phyloP scores from a whole-genome alignment of 2,113 vertebrate genomes.

The Serinus canaria region DNA sequence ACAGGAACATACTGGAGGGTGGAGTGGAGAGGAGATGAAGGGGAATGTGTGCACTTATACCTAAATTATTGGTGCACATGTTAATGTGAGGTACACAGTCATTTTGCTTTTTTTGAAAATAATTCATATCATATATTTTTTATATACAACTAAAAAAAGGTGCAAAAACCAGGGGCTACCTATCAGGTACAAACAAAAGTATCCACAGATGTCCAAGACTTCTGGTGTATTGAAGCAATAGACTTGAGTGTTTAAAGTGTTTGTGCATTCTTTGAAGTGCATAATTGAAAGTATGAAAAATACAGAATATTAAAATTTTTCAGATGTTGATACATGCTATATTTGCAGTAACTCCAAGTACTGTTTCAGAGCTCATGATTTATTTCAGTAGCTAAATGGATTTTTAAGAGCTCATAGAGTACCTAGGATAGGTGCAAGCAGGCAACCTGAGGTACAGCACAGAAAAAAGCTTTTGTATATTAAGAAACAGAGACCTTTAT shows the following conservation, averaged over 20 bases:
- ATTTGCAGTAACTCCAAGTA: background rate
- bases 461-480: background rate
- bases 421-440: background rate
- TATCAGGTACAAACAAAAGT: background rate
- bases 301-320: background rate
- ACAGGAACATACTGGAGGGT: background rate
- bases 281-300: background rate
- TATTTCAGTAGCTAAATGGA: background rate
- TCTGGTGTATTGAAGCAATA: background rate
- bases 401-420: background rate
- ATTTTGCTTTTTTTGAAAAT: background rate
- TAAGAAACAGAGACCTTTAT: background rate
- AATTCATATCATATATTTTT: fast-evolving
- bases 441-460: background rate
- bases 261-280: background rate
- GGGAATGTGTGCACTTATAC: background rate
- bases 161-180: background rate
- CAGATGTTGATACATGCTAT: background rate
- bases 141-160: background rate
- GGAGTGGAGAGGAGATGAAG: too few species aligned
- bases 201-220: background rate
- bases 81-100: background rate
- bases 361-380: background rate
- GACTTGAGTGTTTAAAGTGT: background rate
- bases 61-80: background rate